These are phyloP conservation scores for Neoaliturus tenellus DNA, from an alignment of 2,888 invertebrate species.

Conservation along the genomic window DNA sequence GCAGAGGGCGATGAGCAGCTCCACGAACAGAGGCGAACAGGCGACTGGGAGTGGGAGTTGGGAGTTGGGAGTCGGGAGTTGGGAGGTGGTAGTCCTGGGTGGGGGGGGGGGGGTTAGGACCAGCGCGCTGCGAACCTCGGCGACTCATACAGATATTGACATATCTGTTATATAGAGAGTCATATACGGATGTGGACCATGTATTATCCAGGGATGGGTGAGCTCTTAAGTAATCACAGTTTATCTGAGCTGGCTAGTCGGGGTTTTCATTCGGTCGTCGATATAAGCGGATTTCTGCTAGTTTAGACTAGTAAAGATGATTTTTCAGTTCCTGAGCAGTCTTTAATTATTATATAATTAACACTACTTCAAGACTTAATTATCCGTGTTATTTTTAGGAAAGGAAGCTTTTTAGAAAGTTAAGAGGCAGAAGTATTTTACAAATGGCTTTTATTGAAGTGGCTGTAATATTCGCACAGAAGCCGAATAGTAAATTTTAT, in stretches of 20 bases:
- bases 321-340: too few relatives aligned
- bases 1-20: neutral
- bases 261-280: neutral
- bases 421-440: too few relatives aligned
- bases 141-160: constrained; percentile 3
- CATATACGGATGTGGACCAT: neutral
- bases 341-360: too few relatives aligned
- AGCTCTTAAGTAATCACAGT: neutral
- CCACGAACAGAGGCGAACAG: neutral
- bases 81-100: too few relatives aligned
- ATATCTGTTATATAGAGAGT: constrained; percentile 15
- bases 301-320: too few relatives aligned
- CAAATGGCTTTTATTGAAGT: too few relatives aligned
- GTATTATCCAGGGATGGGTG: neutral
- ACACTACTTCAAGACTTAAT: too few relatives aligned
- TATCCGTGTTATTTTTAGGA: too few relatives aligned
- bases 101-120: neutral
- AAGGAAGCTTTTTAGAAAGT: too few relatives aligned
- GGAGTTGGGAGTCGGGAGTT: neutral
- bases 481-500: too few relatives aligned
- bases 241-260: neutral
- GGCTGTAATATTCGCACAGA: too few relatives aligned
- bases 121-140: neutral
- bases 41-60: neutral
- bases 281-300: too few relatives aligned